phyloP scores from a whole-genome alignment of 2,888 invertebrate species.

The Ochropleura leucogaster region DNA sequence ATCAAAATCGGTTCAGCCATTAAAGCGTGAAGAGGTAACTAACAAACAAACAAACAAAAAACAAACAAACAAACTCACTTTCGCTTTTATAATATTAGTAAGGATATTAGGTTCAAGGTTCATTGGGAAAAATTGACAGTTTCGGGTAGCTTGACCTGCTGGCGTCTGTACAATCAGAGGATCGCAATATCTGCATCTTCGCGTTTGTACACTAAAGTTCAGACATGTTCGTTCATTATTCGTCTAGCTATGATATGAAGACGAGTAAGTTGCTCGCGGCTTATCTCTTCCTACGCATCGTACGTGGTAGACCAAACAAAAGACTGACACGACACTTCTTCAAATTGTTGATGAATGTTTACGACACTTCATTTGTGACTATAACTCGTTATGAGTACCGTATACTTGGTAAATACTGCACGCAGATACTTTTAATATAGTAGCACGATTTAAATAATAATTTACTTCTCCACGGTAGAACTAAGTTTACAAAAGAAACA shows the following conservation, averaged over 20 bases:
- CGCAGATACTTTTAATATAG: background rate
- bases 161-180: slow-evolving; percentile 15
- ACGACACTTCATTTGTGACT: background rate
- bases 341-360: slow-evolving; percentile 5
- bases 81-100: no score
- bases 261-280: background rate
- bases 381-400: background rate
- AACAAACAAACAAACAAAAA: no score
- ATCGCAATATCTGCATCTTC: slow-evolving; percentile 38
- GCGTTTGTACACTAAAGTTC: slow-evolving; percentile 13
- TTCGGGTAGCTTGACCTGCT: no score
- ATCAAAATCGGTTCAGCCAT: no score
- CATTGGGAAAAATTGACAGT: no score
- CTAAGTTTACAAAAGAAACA: background rate
- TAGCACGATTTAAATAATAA: background rate
- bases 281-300: slow-evolving; percentile 22
- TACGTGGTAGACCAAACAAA: slow-evolving; percentile 11
- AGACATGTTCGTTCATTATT: slow-evolving; percentile 34
- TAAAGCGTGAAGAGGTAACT: no score
- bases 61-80: no score
- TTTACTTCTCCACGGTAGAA: background rate
- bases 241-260: slow-evolving; percentile 4
- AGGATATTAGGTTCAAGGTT: no score
- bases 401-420: background rate
- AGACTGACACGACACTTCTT: slow-evolving; percentile 9